Evolutionary conservation across 2,888 invertebrate species (phyloP).

Genomic region (Scelioninae gen. 1): DNA sequence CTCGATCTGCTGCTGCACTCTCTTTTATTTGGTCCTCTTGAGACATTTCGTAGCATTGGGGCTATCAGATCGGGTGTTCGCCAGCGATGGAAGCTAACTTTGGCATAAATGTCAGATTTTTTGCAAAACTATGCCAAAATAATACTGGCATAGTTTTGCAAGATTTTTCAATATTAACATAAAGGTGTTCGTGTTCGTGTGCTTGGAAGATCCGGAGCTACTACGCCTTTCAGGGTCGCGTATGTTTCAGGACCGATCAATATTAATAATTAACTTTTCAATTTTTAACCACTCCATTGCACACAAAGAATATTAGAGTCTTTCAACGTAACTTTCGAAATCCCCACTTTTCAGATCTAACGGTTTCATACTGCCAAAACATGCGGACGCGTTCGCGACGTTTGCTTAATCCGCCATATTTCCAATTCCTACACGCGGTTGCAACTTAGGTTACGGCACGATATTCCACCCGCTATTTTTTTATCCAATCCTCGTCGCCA

Average conservation of each 20-base stretch:
- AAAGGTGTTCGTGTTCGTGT: conserved; percentile 49
- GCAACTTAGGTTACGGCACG: too few relatives aligned
- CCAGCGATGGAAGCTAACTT: too few relatives aligned
- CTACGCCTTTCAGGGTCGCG: conserved; percentile 56
- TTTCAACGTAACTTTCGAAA: conserved; percentile 14
- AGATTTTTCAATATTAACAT: conserved; percentile 55
- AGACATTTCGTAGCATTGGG: too few relatives aligned
- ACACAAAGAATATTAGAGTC: conserved; percentile 8
- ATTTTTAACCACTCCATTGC: neutral
- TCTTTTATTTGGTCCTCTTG: too few relatives aligned
- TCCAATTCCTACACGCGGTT: too few relatives aligned
- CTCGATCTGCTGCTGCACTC: too few relatives aligned
- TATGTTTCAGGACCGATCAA: conserved; percentile 52
- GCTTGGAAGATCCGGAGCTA: conserved; percentile 51
- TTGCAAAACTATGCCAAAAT: too few relatives aligned
- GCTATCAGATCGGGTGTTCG: too few relatives aligned
- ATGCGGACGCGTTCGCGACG: neutral
- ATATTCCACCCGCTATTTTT: too few relatives aligned
- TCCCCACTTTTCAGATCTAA: conserved; percentile 3
- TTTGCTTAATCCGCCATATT: neutral
- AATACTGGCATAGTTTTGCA: conserved; percentile 50
- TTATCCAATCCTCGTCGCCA: too few relatives aligned
- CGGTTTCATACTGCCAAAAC: conserved; percentile 8
- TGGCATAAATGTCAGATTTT: too few relatives aligned
- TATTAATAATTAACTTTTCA: conserved; percentile 38